These are phyloP conservation scores for Ciconia boyciana DNA, from an alignment of 2,113 vertebrate species.

Conservation along the genomic window DNA sequence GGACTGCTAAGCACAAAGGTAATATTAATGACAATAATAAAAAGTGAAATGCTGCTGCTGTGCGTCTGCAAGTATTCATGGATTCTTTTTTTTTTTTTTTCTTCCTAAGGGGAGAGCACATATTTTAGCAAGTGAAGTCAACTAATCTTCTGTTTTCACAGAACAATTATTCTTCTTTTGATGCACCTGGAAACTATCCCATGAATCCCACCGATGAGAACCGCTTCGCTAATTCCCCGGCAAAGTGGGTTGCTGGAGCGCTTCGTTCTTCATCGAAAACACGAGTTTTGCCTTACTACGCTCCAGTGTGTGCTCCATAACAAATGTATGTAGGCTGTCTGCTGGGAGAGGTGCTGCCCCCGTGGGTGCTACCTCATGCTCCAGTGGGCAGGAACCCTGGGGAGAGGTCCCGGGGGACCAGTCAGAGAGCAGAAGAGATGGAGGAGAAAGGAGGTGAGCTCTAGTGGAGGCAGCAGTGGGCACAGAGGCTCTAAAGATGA, in stretches of 20 bases:
- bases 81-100: not conserved
- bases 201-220: not conserved
- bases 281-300: not conserved
- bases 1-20: not conserved
- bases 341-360: not conserved
- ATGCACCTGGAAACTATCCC: not conserved
- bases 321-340: not conserved
- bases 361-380: accelerated
- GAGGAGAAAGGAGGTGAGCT: not conserved
- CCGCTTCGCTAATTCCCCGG: not conserved
- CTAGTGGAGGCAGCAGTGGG: accelerated
- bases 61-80: not conserved
- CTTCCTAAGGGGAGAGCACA: not conserved
- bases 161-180: not conserved
- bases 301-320: not conserved
- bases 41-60: constrained; percentile 17
- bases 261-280: not conserved
- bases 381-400: not conserved
- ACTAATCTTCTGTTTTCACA: not conserved
- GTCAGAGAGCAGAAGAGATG: not conserved
- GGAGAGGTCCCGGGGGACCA: not conserved
- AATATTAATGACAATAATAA: constrained; percentile 27
- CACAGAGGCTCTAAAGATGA: not conserved
- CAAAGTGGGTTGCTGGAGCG: not conserved
- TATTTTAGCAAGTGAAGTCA: not conserved